A percentile compares a stretch with the other conserved stretches of the same genome.
These are phyloP conservation scores for Prolemur simus DNA, from an alignment of 2,113 vertebrate species.

Conservation along the genomic window DNA sequence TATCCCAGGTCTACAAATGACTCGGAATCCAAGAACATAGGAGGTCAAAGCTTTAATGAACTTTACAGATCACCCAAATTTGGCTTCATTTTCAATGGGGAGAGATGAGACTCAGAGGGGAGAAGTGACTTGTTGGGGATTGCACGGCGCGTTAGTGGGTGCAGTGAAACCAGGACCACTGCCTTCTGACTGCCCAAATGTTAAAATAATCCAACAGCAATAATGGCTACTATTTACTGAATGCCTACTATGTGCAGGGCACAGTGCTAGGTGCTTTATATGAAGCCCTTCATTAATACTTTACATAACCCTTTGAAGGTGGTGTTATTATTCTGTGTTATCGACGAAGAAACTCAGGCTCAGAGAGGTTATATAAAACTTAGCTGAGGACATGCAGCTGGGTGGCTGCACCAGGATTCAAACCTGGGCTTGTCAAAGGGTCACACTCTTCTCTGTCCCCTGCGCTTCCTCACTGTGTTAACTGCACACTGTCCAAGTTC, in stretches of 20 bases:
- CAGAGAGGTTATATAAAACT: neutral
- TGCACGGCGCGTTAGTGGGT: neutral
- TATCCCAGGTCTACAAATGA: too few species aligned
- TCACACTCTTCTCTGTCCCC: neutral
- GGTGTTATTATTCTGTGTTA: too few species aligned
- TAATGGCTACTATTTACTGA: neutral
- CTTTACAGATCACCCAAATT: rapidly evolving
- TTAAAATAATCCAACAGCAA: neutral
- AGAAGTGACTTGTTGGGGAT: neutral
- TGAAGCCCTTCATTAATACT: rapidly evolving
- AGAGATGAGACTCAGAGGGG: neutral
- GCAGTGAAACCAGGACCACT: neutral
- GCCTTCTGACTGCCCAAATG: neutral
- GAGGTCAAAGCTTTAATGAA: neutral
- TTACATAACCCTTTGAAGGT: neutral
- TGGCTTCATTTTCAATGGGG: neutral
- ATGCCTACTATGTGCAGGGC: too few species aligned
- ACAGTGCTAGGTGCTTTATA: rapidly evolving
- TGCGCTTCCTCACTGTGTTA: neutral
- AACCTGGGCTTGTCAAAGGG: neutral
- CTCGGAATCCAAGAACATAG: neutral
- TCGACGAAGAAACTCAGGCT: neutral
- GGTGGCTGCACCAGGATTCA: neutral
- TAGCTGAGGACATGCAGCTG: neutral
- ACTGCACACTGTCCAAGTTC: neutral